Base-by-base conservation (phyloP, 2,113 vertebrate genomes). In the Limnothrissa miodon region DNA sequence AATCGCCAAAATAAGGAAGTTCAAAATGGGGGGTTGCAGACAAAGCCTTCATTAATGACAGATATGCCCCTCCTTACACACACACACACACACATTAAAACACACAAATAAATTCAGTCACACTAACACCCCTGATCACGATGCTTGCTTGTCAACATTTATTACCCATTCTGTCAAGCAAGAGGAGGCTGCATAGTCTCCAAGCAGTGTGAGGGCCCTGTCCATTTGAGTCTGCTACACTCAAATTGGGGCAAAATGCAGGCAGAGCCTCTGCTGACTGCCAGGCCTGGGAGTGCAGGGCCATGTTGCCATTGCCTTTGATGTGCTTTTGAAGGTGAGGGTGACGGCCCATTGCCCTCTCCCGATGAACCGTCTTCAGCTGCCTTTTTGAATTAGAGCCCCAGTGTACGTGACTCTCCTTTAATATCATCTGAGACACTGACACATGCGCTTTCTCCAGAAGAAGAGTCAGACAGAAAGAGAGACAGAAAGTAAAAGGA, bases 321-420 rank as follows among this genome's bases (percentile, higher is more conserved):
- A 74, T 74, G 29, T 74, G 66, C 29, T 74, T 74, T 74, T 74
- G 66, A 74, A 74, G 66, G 66, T 74, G 66, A 74, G 66, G 62
- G 29, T 36, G 66, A 39, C 62, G 29, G 62, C 29, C 29, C 62
- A 25, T 33, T 33, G 66, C 66, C 33, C 66, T 33, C 66, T 74
- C 66, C 11, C 13, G 33, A 36, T 33, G 29, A 36, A 15, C 66
- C 11, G 66, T 74, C 33, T 74, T 74, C 66, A 74, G 66, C 29
- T 15, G 66, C 66, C 66, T 74, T 74, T 36, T 74, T 39, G 66
- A 33, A 74, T 33, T 74, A 74, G 66, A 74, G 66, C 66, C 66
- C 33, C 21, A 6, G 51, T 23, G 51, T 74, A 36, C 13, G 66
- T 74, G 66, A 74, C 66, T 74, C 66, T 74, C 25, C 66, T 74